Conservation (phyloP, 2,113 vertebrate genomes). For the Onychostruthus taczanowskii region DNA sequence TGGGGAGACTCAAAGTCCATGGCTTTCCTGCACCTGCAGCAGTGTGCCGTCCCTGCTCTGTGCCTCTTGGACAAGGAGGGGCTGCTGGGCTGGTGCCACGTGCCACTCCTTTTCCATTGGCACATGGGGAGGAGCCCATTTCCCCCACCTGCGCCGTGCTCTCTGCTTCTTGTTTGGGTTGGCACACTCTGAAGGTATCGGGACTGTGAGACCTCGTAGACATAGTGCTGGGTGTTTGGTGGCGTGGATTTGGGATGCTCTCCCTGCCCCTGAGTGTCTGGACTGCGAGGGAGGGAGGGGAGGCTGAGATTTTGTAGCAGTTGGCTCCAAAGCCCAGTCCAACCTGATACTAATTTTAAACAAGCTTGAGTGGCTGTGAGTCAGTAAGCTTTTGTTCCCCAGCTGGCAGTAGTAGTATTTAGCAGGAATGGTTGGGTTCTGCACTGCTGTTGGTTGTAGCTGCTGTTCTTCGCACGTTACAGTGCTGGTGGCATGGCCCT, state of each 20-base stretch:
- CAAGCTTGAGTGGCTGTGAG: accelerated
- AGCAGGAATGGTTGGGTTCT: neutral
- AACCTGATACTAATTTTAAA: neutral
- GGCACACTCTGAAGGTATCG: accelerated
- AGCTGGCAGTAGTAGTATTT: neutral
- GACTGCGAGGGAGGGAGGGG: accelerated
- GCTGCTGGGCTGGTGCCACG: neutral
- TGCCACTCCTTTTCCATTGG: neutral
- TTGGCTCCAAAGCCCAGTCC: neutral
- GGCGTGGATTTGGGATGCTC: neutral
- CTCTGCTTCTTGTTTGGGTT: slow-evolving; percentile 18
- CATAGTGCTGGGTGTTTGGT: accelerated
- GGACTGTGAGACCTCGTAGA: neutral
- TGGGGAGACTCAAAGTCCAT: neutral
- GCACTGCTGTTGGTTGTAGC: neutral
- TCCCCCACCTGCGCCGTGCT: neutral
- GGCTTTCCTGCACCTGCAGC: slow-evolving; percentile 55
- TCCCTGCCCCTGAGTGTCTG: neutral
- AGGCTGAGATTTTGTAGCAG: neutral
- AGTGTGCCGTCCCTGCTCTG: neutral
- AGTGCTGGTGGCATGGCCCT: neutral
- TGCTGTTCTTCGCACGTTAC: neutral
- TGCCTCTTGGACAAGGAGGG: slow-evolving; percentile 1
- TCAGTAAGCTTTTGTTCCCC: neutral
- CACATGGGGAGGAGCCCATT: neutral